Evolutionary conservation across 2,888 invertebrate species (phyloP).

Genomic region (Heteromyza rotundicornis): DNA sequence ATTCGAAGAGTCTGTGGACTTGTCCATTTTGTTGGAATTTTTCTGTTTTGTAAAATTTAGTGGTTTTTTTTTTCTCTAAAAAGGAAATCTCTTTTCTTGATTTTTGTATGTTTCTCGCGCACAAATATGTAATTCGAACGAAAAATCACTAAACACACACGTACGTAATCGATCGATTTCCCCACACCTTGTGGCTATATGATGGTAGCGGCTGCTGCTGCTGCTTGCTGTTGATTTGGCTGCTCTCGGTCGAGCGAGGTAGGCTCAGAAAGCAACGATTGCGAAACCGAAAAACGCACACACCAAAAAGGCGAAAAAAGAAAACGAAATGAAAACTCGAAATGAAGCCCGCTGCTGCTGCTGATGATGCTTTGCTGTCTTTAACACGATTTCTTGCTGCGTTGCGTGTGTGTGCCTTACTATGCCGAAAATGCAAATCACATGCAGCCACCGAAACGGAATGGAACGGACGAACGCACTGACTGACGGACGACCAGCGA

Average conservation of each 20-base stretch:
- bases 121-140: background rate
- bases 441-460: background rate
- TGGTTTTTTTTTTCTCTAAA: background rate
- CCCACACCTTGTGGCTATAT: background rate
- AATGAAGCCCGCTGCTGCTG: no score
- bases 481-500: background rate
- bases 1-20: background rate
- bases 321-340: background rate
- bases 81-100: background rate
- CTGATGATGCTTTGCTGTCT: background rate
- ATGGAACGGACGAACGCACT: background rate
- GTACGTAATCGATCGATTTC: slow-evolving; percentile 6
- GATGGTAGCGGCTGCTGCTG: background rate
- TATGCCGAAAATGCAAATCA: background rate
- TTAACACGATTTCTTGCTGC: slow-evolving; percentile 1
- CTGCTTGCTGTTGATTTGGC: background rate
- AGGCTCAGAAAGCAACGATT: background rate
- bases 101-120: background rate
- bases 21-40: background rate
- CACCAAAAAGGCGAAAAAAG: background rate
- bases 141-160: background rate
- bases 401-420: background rate
- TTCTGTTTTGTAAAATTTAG: background rate
- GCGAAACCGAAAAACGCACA: background rate
- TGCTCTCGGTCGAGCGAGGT: background rate